Evolutionary conservation across 2,113 vertebrate genomes (phyloP).

Genomic region (Asarcornis scutulata): DNA sequence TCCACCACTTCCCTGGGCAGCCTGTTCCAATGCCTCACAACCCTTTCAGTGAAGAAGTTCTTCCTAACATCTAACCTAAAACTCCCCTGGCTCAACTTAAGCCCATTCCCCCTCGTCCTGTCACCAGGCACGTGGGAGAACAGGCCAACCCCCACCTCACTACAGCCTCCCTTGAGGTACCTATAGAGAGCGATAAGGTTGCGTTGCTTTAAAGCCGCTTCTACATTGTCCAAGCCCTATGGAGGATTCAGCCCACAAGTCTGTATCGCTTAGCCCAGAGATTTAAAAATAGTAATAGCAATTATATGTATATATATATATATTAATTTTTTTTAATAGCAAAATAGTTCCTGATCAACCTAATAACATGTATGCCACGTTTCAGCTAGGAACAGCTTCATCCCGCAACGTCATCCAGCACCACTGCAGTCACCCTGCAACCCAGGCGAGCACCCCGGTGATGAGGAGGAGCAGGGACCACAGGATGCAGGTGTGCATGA

Average conservation of each 20-base stretch:
- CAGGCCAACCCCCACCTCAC: no score
- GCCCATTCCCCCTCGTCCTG: no score
- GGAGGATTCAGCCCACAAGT: background rate
- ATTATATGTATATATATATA: background rate
- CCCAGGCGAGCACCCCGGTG: conserved; percentile 38
- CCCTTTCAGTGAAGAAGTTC: no score
- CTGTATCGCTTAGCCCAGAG: background rate
- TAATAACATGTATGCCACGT: conserved; percentile 55
- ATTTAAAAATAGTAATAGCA: background rate
- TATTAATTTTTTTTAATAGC: no score
- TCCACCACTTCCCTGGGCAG: no score
- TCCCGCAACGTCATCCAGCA: conserved; percentile 40
- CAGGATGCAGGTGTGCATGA: conserved; percentile 1
- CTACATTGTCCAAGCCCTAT: background rate
- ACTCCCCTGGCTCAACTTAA: no score
- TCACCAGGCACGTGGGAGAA: no score
- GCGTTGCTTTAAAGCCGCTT: conserved; percentile 4
- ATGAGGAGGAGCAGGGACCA: conserved; percentile 44
- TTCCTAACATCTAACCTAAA: no score
- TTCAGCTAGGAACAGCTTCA: conserved; percentile 43
- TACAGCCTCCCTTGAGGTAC: no score
- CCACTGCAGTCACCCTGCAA: conserved; percentile 35
- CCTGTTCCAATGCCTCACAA: no score
- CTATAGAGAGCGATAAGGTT: no score
- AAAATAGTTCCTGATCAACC: background rate